phyloP scores from a whole-genome alignment of 2,113 vertebrate species.

The Heloderma charlesbogerti region DNA sequence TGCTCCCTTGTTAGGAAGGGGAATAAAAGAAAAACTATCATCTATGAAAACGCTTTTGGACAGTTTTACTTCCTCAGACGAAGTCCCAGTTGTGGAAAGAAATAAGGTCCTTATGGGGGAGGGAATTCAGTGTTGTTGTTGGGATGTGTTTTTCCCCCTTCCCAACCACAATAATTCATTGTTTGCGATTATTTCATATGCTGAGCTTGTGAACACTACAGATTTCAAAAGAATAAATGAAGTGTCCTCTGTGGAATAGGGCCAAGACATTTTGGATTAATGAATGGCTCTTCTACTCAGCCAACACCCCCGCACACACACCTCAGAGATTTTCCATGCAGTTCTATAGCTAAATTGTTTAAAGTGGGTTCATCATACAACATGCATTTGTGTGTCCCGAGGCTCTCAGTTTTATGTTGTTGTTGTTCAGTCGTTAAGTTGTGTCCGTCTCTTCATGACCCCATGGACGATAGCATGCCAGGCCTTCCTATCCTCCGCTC shows the following conservation, averaged over 20 bases:
- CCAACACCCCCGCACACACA: constrained; percentile 42
- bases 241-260: constrained; percentile 46
- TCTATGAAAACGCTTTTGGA: constrained; percentile 44
- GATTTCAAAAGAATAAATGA: constrained; percentile 71
- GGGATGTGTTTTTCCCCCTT: constrained; percentile 36
- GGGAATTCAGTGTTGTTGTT: background rate
- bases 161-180: constrained; percentile 67
- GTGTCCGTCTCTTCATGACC: too few species aligned
- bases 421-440: too few species aligned
- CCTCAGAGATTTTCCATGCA: constrained; percentile 42
- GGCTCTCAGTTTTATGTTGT: constrained; percentile 4
- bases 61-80: constrained; percentile 54
- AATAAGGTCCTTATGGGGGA: background rate
- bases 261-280: constrained; percentile 66
- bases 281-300: constrained; percentile 42
- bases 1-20: background rate
- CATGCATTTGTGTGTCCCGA: constrained; percentile 5
- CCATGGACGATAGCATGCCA: too few species aligned
- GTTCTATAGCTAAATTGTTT: constrained; percentile 53
- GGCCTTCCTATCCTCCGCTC: too few species aligned
- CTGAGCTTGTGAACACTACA: constrained; percentile 55
- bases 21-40: constrained; percentile 46
- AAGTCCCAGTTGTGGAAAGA: constrained; percentile 46
- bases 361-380: constrained; percentile 39
- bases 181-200: constrained; percentile 54